A percentile compares a stretch with the other conserved stretches of the same genome.
Evolutionary conservation across 2,113 vertebrate genomes (phyloP).

Genomic region (Anguilla rostrata): DNA sequence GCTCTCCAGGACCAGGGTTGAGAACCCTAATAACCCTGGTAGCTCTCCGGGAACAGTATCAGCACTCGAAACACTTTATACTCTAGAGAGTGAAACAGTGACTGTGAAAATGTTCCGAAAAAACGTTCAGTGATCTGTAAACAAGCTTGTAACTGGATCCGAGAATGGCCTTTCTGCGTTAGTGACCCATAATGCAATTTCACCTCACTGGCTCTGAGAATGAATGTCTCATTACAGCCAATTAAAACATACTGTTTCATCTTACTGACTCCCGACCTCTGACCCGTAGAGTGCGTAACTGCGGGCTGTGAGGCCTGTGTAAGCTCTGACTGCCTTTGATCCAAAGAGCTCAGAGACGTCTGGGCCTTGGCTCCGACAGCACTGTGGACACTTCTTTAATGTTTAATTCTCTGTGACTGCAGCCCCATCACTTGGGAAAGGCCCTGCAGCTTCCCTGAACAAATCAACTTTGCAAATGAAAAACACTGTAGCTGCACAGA

Average conservation of each 20-base stretch:
- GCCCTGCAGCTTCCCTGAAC: background rate
- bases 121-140: background rate
- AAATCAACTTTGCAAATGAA: background rate
- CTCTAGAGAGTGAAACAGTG: no score
- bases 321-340: conserved; percentile 18
- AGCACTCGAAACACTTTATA: no score
- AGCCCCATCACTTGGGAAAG: background rate
- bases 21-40: background rate
- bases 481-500: background rate
- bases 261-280: background rate
- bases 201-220: background rate
- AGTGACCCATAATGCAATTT: background rate
- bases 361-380: background rate
- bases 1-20: no score
- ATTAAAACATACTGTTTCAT: conserved; percentile 1
- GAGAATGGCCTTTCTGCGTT: background rate
- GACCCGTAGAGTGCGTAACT: background rate
- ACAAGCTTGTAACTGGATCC: conserved; percentile 1
- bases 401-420: conserved; percentile 7
- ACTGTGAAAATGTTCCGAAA: background rate
- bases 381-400: background rate
- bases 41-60: no score
- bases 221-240: conserved; percentile 1
- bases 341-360: background rate
- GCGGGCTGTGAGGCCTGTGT: background rate